These are phyloP conservation scores for Alethe diademata DNA, from an alignment of 2,113 vertebrate genomes.

Conservation along the genomic window DNA sequence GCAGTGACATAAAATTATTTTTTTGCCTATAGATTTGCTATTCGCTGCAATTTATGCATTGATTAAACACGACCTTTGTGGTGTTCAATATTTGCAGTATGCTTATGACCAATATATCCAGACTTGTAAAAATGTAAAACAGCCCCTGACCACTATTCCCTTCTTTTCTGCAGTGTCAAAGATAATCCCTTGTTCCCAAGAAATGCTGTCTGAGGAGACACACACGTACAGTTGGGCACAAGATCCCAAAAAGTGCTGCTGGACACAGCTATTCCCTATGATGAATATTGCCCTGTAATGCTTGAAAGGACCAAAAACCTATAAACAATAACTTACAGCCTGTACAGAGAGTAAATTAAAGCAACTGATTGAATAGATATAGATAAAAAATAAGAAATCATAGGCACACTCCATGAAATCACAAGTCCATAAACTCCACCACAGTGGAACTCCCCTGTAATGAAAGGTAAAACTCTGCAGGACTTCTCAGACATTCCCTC, in stretches of 20 bases:
- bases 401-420: conserved; percentile 35
- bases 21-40: neutral
- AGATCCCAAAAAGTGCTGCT: neutral
- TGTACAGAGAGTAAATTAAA: conserved; percentile 23
- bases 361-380: neutral
- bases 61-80: neutral
- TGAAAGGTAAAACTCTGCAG: conserved; percentile 19
- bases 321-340: neutral
- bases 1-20: neutral
- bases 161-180: neutral
- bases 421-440: conserved; percentile 49
- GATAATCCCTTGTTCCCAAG: neutral
- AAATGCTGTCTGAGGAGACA: neutral
- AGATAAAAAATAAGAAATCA: conserved; percentile 3
- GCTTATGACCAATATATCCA: neutral
- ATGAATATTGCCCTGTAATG: neutral
- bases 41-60: neutral
- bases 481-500: neutral
- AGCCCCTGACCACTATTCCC: neutral
- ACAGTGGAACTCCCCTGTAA: conserved; percentile 35
- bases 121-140: neutral
- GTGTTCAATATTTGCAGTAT: neutral
- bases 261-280: neutral
- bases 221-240: neutral
- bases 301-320: neutral